Base-by-base conservation (phyloP, 30 jellyfish, hydroid and myxozoan species). In the Turritopsis dohrnii region DNA sequence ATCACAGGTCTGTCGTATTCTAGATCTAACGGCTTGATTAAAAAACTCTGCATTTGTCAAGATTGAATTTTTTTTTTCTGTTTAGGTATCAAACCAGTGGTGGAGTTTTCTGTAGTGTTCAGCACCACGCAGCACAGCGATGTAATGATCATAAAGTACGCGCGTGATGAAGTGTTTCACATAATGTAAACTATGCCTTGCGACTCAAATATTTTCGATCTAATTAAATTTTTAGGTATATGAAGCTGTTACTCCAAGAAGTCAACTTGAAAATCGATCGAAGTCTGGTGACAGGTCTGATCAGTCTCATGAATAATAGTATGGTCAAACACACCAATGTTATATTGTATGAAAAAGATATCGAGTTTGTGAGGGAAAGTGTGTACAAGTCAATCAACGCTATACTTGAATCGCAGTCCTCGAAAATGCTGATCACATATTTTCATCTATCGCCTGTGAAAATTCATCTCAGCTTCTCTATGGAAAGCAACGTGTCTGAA, bases 241-340 rank as follows among this genome's bases (percentile, higher is more conserved):
- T 87, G 29, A 87, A 87, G 72, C 66, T 87, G 52, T 65, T 87
- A 28, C 21, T 87, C 22, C 95, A 87, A 82, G 95, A 82, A 54
- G 29, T 87, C 21, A 87, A 87, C 76, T 52, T 87, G 74, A 87
- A 87, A 31, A 30, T 87, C 25, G 95, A 87, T 30, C 86, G 90
- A 22, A 84, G 54, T 27, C 28, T 87, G 21, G 82, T 87, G 29
- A 80, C 82, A 31, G 95, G 95, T 23, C 18, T 82, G 23, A 41
- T 87, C 71, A 83, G 93, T 28, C 17, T 87, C 22, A 1, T 22
- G 52, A 23, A 29, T 7, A 73, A 52, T 52, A 18, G 25, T 21
- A 80, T 13, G 18, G 74, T 1, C 4, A 28, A 21, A 17, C 71
- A 66, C 19, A 85, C 66, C 83, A 82, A 54, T 23, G 65, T n/a